phyloP scores from a whole-genome alignment of 1,140 invertebrate genomes.

The Meloidogyne hapla region DNA sequence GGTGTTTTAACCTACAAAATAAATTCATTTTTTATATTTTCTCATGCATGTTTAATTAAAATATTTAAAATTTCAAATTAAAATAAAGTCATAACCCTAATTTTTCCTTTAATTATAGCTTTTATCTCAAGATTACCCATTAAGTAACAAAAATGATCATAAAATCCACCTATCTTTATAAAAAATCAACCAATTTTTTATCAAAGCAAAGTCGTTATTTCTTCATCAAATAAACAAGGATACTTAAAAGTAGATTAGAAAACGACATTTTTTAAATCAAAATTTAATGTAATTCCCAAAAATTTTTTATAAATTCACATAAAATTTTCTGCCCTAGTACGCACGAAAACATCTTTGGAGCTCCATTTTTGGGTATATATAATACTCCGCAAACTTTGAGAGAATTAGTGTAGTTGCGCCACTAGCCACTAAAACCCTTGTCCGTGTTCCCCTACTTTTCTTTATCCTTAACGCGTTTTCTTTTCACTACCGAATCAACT shows the following conservation, averaged over 20 bases:
- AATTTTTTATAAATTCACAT: neutral
- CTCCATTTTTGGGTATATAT: neutral
- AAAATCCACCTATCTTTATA: too few relatives aligned
- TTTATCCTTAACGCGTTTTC: neutral
- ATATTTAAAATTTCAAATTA: neutral
- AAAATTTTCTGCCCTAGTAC: neutral
- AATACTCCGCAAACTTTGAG: neutral
- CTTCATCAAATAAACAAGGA: neutral
- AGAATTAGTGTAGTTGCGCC: neutral
- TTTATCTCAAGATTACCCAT: neutral
- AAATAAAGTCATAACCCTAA: neutral
- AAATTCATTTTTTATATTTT: neutral
- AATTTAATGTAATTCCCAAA: neutral
- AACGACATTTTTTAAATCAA: neutral
- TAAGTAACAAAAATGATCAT: neutral
- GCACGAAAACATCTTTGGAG: neutral
- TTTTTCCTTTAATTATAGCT: neutral
- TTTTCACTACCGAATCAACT: slow-evolving; percentile 1
- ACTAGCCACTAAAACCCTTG: neutral
- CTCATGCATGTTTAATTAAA: neutral
- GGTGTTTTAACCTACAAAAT: neutral
- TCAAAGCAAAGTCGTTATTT: neutral
- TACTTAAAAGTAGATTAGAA: neutral
- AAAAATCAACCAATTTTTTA: neutral
- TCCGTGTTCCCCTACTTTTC: neutral